Evolutionary conservation across 64 coral and sea anemone species (phyloP), one percentile per base, ranked within the genome.

Genomic region (Platygyra sinensis): DNA sequence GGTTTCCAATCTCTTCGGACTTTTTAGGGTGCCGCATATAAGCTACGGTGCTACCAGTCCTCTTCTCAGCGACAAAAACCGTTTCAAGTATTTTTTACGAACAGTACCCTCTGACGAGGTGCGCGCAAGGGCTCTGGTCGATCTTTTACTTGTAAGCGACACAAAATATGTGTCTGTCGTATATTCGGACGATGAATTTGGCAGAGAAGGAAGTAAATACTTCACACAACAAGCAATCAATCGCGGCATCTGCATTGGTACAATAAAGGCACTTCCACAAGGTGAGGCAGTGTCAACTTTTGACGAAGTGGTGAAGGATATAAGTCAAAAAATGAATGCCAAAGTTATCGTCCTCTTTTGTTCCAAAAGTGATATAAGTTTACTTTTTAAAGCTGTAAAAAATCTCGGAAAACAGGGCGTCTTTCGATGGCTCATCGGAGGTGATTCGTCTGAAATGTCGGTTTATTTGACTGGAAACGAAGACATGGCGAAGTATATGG

Each of bases 401-500:
- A 42, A 69, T 7, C 16, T 65, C 22, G 67, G 67, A 27, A 65
- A 39, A 17, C 30, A 49, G 20, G 69, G 82, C 5, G 64, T 39
- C 25, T 72, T 86, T 30, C 32, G 33, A 52, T 86, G 82, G 82
- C 62, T 86, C 24, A 16, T 86, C 25, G 63, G 82, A 33, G 82
- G 82, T 22, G 82, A 86, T 59, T 86, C 62, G 3, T 16, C 82
- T 17, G 82, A 86, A 36, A 51, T 72, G 18, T 69, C 36, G 27
- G 61, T 86, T 39, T 86, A 86, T 49, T 51, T 86, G 28, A 71
- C 29, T 86, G 82, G 60, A 46, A 86, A 86, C 82, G 82, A 86
- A 39, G 63, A 86, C 1, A 72, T 86, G 62, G 82, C 82, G 22
- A 72, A 22, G 5, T 67, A 71, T 25, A 30, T 86, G 36, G 63